phyloP scores from a whole-genome alignment of 2,888 invertebrate genomes.

The Pachycephus smyrnensis region DNA sequence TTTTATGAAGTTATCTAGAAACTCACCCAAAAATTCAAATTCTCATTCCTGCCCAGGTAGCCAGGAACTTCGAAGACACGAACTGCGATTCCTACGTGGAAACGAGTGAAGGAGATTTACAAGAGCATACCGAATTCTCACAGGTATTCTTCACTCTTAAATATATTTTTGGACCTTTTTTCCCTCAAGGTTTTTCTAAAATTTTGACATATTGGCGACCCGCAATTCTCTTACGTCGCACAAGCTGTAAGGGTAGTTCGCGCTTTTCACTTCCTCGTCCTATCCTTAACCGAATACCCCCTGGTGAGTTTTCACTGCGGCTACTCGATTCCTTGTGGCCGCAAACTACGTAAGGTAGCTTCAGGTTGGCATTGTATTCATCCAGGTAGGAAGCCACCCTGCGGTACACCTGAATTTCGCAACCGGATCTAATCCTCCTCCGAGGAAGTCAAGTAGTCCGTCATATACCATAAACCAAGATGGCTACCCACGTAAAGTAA shows the following conservation, averaged over 20 bases:
- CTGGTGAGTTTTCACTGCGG: conserved; percentile 21
- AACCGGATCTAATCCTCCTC: conserved; percentile 48
- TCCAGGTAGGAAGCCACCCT: conserved; percentile 19
- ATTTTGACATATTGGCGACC: conserved; percentile 36
- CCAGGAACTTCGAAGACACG: background rate
- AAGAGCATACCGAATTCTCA: background rate
- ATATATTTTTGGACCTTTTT: background rate
- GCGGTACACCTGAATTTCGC: conserved; percentile 53
- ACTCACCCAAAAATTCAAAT: background rate
- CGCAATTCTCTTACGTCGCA: background rate
- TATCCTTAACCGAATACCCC: conserved; percentile 29
- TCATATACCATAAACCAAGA: background rate
- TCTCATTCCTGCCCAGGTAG: background rate
- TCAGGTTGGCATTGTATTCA: conserved; percentile 6
- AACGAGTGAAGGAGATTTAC: background rate
- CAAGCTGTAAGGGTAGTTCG: conserved; percentile 15
- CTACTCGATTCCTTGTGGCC: conserved; percentile 40
- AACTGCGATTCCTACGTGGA: background rate
- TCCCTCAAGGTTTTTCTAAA: background rate
- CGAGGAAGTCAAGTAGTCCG: background rate
- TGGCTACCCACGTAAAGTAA: background rate
- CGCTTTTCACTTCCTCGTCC: conserved; percentile 40
- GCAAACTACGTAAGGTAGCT: conserved; percentile 41
- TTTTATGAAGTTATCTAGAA: background rate
- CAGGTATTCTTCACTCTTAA: background rate